Evolutionary conservation across 1,140 invertebrate genomes (phyloP), one percentile per base, ranked within the genome.

Genomic region (Littorina saxatilis): DNA sequence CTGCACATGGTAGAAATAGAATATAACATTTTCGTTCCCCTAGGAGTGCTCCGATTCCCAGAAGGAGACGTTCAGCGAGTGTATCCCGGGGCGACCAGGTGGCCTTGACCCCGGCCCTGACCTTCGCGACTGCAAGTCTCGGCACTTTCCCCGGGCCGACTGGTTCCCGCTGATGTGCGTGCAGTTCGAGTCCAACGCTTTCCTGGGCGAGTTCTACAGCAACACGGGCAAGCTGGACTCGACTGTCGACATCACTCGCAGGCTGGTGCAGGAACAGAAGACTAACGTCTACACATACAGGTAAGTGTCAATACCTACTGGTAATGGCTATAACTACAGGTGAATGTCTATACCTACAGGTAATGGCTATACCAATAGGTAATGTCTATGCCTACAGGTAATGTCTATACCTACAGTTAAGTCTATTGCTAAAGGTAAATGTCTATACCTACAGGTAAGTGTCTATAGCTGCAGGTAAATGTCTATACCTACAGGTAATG

Each of bases 81-180:
- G 88, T 79, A 82, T 88, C 37, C 79, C 83, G 3, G 87, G 86
- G 2, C 66, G 84, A n/a, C 50, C 47, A 47, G 88, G 87, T 9
- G 87, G 87, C 32, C 77, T 77, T 58, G 17, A 70, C 29, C 76
- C 79, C 32, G 76, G 83, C 15, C 29, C 70, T 17, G 58, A 82
- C 61, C 83, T 84, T 9, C 82, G 86, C 79, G 83, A 73, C 27
- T 90, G 87, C 83, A 55, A 73, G 23, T 87, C 87, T 35, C 58
- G 70, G 1, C 81, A 84, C 1, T 81, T 82, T 27, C 47, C 73
- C 27, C 87, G 85, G 55, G 84, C 83, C 15, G 87, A 90, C 81
- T 88, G 87, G 87, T 88, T 86, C 55, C 83, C 82, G 17, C 20
- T 88, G 9, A 85, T 87, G 81, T 90, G 88, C 85, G 88, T 90